Evolutionary conservation across 2,113 vertebrate species (phyloP).

Genomic region (Myiozetetes cayanensis): DNA sequence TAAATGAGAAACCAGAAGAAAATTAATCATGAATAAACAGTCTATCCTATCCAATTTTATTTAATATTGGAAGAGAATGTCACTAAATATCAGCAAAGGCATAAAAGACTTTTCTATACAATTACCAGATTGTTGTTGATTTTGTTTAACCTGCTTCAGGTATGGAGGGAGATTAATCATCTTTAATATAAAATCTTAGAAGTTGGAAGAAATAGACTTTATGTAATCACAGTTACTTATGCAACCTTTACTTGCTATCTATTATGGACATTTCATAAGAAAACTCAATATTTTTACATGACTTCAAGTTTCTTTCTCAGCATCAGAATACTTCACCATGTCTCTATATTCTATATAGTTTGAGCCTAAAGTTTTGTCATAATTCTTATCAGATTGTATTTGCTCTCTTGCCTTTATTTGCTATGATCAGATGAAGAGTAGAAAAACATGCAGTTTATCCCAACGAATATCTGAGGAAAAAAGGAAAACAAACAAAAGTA

Average conservation of each 20-base stretch:
- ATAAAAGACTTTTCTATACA: background rate
- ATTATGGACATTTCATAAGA: background rate
- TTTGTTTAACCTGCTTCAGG: background rate
- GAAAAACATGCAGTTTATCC: background rate
- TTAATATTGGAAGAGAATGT: background rate
- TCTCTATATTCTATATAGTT: background rate
- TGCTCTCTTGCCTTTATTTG: background rate
- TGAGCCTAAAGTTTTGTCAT: background rate
- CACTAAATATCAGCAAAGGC: background rate
- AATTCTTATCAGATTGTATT: background rate
- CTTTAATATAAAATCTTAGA: background rate
- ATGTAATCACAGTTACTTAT: background rate
- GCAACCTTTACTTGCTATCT: background rate
- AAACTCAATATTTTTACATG: background rate
- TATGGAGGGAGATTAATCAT: background rate
- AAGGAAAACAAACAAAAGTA: background rate
- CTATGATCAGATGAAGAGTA: background rate
- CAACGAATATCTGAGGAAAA: background rate
- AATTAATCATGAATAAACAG: background rate
- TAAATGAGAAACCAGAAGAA: background rate
- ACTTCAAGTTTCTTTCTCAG: background rate
- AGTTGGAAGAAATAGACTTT: background rate
- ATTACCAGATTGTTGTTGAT: background rate
- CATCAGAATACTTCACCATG: background rate
- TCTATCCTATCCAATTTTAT: background rate